These are phyloP conservation scores for Trichonephila inaurata DNA, from an alignment of 1,140 invertebrate species.

Conservation along the genomic window DNA sequence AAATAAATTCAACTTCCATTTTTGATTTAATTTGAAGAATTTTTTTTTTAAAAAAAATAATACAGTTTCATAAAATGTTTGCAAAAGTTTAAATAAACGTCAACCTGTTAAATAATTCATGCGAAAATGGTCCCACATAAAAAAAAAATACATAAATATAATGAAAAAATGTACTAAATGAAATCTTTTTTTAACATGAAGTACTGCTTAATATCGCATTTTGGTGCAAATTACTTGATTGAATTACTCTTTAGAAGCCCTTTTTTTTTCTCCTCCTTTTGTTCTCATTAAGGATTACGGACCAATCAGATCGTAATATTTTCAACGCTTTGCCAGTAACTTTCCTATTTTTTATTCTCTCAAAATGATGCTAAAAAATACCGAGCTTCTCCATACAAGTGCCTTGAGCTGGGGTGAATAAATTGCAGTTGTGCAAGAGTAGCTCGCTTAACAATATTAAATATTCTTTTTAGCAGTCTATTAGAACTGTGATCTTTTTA, in stretches of 20 bases:
- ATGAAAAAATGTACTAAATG: slow-evolving; percentile 28
- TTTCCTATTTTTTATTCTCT: slow-evolving; percentile 13
- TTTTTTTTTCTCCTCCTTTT: slow-evolving; percentile 42
- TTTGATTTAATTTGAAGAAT: too few species aligned
- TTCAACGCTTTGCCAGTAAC: neutral
- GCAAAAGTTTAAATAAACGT: too few species aligned
- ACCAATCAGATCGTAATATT: slow-evolving; percentile 63
- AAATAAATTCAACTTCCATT: neutral
- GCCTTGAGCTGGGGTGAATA: slow-evolving; percentile 21
- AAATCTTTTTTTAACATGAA: slow-evolving; percentile 48
- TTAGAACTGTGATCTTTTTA: slow-evolving; percentile 49
- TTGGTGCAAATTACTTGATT: slow-evolving; percentile 68
- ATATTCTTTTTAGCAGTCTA: slow-evolving; percentile 29
- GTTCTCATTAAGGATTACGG: slow-evolving; percentile 60
- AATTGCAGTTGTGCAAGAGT: slow-evolving; percentile 3
- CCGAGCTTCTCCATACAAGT: neutral
- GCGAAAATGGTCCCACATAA: neutral
- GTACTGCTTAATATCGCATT: slow-evolving; percentile 63
- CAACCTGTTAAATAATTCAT: slow-evolving; percentile 1
- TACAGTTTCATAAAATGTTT: neutral
- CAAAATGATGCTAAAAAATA: slow-evolving; percentile 49
- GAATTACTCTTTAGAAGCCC: slow-evolving; percentile 24
- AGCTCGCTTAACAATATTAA: slow-evolving; percentile 54
- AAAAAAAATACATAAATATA: slow-evolving; percentile 13
- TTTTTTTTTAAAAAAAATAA: neutral